phyloP scores from a whole-genome alignment of 2,797 vertebrate genomes.

The Enteromius paludinosus region DNA sequence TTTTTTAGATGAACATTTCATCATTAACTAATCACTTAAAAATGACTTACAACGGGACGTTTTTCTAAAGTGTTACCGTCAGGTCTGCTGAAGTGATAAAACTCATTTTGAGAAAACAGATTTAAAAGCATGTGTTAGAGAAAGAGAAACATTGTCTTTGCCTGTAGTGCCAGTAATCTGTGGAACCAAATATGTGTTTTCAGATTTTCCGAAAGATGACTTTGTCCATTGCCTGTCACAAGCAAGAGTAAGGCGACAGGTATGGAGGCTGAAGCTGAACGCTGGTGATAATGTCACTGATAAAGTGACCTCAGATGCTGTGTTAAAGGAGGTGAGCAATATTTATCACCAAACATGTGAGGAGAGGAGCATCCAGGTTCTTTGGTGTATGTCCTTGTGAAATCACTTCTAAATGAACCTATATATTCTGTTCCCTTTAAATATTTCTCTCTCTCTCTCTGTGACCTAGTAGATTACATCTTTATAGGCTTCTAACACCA shows the following conservation, averaged over 20 bases:
- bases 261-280: background rate
- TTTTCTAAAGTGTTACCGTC: no score
- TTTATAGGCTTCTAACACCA: background rate
- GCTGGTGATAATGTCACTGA: background rate
- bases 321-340: background rate
- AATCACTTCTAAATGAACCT: background rate
- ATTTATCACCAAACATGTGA: background rate
- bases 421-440: background rate
- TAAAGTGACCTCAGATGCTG: background rate
- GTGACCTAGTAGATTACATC: background rate
- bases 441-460: background rate
- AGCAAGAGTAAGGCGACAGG: background rate
- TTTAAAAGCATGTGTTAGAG: no score
- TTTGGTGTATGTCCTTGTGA: background rate
- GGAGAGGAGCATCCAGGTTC: background rate
- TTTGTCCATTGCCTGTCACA: no score
- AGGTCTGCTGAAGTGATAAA: no score
- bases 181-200: background rate
- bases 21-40: no score
- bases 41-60: no score
- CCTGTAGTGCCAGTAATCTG: no score
- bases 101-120: no score
- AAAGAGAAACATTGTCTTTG: no score
- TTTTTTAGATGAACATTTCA: no score
- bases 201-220: background rate